These are phyloP conservation scores for Tenualosa ilisha DNA, from an alignment of 2,797 vertebrate genomes.

Conservation along the genomic window DNA sequence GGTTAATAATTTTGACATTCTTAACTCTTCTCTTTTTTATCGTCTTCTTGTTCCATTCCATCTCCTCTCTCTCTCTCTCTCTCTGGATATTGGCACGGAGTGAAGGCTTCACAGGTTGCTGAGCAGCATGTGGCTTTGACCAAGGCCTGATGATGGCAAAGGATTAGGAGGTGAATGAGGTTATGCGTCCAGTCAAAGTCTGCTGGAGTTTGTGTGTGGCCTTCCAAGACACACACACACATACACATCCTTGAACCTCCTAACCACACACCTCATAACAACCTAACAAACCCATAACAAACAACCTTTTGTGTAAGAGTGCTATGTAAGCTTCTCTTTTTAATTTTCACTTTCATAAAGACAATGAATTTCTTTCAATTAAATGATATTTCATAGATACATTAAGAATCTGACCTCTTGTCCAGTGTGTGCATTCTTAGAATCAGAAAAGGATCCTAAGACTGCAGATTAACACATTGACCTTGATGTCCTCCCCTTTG, in stretches of 20 bases:
- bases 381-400: neutral
- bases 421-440: neutral
- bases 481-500: neutral
- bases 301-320: neutral
- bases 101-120: neutral
- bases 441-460: neutral
- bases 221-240: constrained; percentile 3
- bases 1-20: neutral
- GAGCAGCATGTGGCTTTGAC: neutral
- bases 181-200: constrained; percentile 42
- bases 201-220: neutral
- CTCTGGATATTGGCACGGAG: neutral
- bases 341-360: neutral
- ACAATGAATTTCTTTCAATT: neutral
- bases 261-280: neutral
- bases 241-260: neutral
- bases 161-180: constrained; percentile 43
- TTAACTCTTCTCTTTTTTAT: neutral
- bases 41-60: neutral
- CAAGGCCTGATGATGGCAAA: constrained; percentile 29
- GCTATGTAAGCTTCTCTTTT: neutral
- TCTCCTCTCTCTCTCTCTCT: neutral
- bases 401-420: neutral
- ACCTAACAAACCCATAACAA: too few relatives aligned
- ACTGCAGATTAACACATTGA: neutral